These are phyloP conservation scores for Euplexia lucipara DNA, from an alignment of 2,888 invertebrate species.

Conservation along the genomic window DNA sequence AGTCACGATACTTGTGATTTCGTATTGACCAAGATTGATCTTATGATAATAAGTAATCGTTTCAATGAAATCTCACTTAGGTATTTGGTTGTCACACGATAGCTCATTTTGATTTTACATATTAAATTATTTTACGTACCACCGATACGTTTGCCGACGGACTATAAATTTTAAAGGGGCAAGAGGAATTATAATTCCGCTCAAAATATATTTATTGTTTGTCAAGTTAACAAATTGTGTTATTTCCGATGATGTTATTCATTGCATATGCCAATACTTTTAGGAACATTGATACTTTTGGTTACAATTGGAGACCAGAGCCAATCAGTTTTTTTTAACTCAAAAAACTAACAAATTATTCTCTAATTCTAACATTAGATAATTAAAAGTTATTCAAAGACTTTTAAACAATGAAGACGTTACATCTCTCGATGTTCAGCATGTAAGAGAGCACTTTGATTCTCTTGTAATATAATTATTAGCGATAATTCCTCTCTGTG, in stretches of 20 bases:
- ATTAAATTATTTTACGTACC: slow-evolving; percentile 5
- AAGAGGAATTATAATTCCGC: background rate
- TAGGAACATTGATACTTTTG: no score
- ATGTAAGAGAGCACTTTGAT: slow-evolving; percentile 51
- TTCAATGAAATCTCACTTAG: slow-evolving; percentile 17
- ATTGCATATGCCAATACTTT: no score
- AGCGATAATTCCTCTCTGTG: slow-evolving; percentile 49
- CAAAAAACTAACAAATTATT: no score
- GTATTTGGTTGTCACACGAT: background rate
- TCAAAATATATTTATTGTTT: background rate
- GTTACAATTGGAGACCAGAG: no score
- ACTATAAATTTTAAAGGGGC: slow-evolving; percentile 14
- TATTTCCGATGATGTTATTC: background rate
- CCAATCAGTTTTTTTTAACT: no score
- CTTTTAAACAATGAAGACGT: slow-evolving; percentile 10
- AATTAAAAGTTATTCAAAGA: background rate
- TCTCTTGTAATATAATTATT: slow-evolving; percentile 54
- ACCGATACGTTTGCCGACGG: background rate
- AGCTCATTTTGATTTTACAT: slow-evolving; percentile 3
- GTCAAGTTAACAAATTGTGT: background rate
- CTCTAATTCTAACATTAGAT: no score
- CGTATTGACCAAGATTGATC: background rate
- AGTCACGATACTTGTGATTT: background rate
- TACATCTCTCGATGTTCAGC: slow-evolving; percentile 6
- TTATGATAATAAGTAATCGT: background rate